Evolutionary conservation across 2,113 vertebrate genomes (phyloP).

Genomic region (Triplophysa tibetana): DNA sequence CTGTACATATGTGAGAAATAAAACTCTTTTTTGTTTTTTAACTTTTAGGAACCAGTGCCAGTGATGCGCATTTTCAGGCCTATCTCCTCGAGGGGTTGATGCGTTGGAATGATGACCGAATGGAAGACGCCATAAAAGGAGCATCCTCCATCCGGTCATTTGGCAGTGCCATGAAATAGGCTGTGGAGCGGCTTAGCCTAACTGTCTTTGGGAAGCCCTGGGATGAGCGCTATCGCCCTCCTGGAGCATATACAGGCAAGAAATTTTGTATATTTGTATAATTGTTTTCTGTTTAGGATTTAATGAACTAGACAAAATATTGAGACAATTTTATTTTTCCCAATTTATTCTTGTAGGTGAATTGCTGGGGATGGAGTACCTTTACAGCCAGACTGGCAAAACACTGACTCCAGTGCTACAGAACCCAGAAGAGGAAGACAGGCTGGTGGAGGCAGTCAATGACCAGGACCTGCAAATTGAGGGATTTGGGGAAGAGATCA

Average conservation of each 20-base stretch:
- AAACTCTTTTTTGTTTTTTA: conserved; percentile 8
- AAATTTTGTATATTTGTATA: not conserved
- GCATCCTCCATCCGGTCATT: not conserved
- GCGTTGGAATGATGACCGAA: conserved; percentile 31
- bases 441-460: conserved; percentile 11
- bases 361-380: conserved; percentile 25
- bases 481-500: no score
- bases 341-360: conserved; percentile 13
- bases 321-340: not conserved
- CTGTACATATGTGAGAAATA: not conserved
- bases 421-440: conserved; percentile 22
- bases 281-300: no score
- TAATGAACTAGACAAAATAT: no score
- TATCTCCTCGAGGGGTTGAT: conserved; percentile 36
- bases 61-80: conserved; percentile 34
- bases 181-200: conserved; percentile 28
- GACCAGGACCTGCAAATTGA: conserved; percentile 6
- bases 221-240: not conserved
- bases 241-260: conserved; percentile 35
- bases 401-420: conserved; percentile 25
- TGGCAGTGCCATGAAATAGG: conserved; percentile 27
- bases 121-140: conserved; percentile 14
- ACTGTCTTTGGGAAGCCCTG: conserved; percentile 11
- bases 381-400: conserved; percentile 33
- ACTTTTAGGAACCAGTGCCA: conserved; percentile 35